phyloP scores from a whole-genome alignment of 2,113 vertebrate species.

The Rhagologus leucostigma region DNA sequence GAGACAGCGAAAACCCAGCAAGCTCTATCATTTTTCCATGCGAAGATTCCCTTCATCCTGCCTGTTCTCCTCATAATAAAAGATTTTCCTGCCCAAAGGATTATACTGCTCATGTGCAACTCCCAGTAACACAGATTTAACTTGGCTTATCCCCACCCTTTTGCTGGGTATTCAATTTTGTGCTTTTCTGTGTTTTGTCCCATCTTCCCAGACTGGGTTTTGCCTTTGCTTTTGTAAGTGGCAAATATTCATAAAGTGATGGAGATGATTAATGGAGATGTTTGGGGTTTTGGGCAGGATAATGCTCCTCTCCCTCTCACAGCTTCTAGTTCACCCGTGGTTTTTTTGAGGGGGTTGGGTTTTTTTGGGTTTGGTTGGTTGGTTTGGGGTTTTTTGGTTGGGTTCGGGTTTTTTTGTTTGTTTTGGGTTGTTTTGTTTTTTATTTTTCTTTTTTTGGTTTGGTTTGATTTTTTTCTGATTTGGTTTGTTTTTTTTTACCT shows the following conservation, averaged over 20 bases:
- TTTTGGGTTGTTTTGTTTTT: too few relatives aligned
- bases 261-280: neutral
- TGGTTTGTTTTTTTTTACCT: neutral
- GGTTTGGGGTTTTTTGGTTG: neutral
- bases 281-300: neutral
- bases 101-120: neutral
- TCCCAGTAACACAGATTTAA: neutral
- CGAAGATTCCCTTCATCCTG: neutral
- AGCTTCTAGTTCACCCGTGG: neutral
- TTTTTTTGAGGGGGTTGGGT: neutral
- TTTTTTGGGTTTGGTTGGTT: neutral
- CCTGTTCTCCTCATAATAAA: neutral
- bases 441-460: neutral
- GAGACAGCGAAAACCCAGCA: too few relatives aligned
- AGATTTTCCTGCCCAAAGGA: neutral
- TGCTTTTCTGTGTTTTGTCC: neutral
- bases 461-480: neutral
- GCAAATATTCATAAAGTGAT: neutral
- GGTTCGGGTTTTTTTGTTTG: fast-evolving
- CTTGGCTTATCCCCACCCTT: neutral
- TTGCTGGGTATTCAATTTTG: neutral
- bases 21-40: neutral
- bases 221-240: neutral
- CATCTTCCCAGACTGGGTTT: neutral
- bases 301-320: neutral